Evolutionary conservation across 2,797 vertebrate species (phyloP), one percentile per base, ranked within the genome.

Genomic region (Syngnathus rostellatus): DNA sequence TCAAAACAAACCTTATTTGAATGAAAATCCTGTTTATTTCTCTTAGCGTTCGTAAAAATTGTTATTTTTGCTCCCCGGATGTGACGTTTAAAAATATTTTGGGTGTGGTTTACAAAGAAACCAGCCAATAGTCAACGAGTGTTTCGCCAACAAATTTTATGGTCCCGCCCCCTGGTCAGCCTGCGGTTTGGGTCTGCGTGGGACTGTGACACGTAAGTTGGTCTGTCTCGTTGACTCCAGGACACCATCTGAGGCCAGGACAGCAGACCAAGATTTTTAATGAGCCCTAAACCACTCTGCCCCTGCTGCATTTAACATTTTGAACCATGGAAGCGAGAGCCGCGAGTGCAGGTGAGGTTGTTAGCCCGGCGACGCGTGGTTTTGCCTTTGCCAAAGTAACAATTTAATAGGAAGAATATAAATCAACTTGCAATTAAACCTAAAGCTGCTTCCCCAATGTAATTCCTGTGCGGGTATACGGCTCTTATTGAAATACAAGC

Each of bases 121-220:
- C 12, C 64, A 83, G 63, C 90, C 89, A 90, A 89, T 89, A 1
- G 71, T 2, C 63, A 58, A 3, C 31, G 8, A 78, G 74, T 5
- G 67, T 2, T n/a, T 69, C n/a, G 73, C 77, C 77, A 71, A 79
- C 82, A 82, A 83, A 81, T 77, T 83, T 87, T 77, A 59, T 23
- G 63, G 63, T 19, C 19, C 19, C 69, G 64, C 12, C 55, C 43
- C 63, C 50, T 31, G 19, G 70, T 41, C 40, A 14, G 57, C 8
- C 54, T 46, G 59, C 16, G 16, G n/a, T 23, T 39, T 7, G 16
- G 5, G 64, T 38, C 53, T 55, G 54, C 21, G 55, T 37, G 61
- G 62, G 63, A 50, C 68, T 65, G 69, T 89, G 89, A 92, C 89
- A 91, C 91, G 89, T 90, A 89, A 64, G 66, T 71, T 19, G 31